Evolutionary conservation across 2,113 vertebrate species (phyloP).

Genomic region (Thryonomys swinderianus): DNA sequence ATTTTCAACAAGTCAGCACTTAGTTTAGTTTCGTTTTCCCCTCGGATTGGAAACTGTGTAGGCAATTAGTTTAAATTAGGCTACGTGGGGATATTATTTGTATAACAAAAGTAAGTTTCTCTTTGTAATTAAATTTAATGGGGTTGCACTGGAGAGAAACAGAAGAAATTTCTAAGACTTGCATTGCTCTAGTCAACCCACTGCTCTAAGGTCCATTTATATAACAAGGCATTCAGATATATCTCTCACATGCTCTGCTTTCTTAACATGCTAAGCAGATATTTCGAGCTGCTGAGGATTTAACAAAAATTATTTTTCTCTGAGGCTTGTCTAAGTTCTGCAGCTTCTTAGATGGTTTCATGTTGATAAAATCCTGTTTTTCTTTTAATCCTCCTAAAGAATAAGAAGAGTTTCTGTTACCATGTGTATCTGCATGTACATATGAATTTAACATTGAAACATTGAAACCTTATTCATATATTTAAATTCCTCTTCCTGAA

Average conservation of each 20-base stretch:
- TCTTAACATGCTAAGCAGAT: constrained; percentile 65
- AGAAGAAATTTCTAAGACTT: constrained; percentile 69
- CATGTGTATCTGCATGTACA: constrained; percentile 16
- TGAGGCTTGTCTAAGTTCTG: background rate
- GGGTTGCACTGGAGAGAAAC: constrained; percentile 72
- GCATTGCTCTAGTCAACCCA: background rate
- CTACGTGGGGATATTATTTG: constrained; percentile 88
- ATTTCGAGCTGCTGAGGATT: background rate
- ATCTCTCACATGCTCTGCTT: background rate
- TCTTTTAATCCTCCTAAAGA: constrained; percentile 50
- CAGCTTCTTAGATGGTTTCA: background rate
- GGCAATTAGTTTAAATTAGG: constrained; percentile 89
- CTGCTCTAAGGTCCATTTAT: constrained; percentile 16
- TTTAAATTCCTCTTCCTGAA: background rate
- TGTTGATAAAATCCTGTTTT: constrained; percentile 50
- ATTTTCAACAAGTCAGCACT: constrained; percentile 86
- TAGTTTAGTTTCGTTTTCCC: constrained; percentile 84
- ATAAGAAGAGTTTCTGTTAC: constrained; percentile 14
- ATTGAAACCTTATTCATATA: background rate
- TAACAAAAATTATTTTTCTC: constrained; percentile 44
- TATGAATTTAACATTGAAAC: constrained; percentile 46
- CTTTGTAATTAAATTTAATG: constrained; percentile 86
- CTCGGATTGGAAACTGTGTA: constrained; percentile 81
- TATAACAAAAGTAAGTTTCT: constrained; percentile 85
- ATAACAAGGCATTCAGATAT: constrained; percentile 13